These are phyloP conservation scores for Ommatoiulus sabulosus DNA, from an alignment of 2,888 invertebrate genomes.

Conservation along the genomic window DNA sequence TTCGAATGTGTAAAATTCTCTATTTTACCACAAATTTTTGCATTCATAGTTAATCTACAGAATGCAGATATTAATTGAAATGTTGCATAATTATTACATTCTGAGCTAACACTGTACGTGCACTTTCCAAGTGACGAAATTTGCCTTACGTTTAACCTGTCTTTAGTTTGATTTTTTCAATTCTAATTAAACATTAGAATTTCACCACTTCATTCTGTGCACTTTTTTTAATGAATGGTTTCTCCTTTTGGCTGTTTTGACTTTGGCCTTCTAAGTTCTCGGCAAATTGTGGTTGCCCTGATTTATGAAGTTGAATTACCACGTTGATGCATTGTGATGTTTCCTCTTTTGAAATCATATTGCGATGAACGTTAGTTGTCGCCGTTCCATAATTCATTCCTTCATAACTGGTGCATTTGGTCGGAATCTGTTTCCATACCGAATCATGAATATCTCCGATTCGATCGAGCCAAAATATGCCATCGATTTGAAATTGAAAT, in stretches of 20 bases:
- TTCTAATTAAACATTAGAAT: too few relatives aligned
- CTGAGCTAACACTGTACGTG: too few relatives aligned
- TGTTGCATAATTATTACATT: too few relatives aligned
- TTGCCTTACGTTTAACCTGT: neutral
- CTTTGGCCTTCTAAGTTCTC: neutral
- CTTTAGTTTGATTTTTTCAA: neutral
- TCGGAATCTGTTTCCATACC: neutral
- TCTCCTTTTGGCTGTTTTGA: neutral
- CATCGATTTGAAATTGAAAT: neutral
- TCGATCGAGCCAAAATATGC: neutral
- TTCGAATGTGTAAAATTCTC: too few relatives aligned
- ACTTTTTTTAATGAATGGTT: neutral
- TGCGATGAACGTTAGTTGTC: neutral
- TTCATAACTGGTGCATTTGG: constrained; percentile 1
- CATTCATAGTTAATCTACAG: too few relatives aligned
- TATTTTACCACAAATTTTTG: too few relatives aligned
- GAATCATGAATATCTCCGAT: neutral
- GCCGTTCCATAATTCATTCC: neutral
- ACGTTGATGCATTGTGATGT: constrained; percentile 5
- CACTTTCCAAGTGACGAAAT: too few relatives aligned
- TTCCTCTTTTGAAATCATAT: neutral
- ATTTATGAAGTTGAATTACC: neutral
- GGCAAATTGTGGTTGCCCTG: neutral
- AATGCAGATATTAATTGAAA: too few relatives aligned
- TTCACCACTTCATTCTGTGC: neutral